Evolutionary conservation across 2,888 invertebrate species (phyloP).

Genomic region (Drosophila diplacantha): DNA sequence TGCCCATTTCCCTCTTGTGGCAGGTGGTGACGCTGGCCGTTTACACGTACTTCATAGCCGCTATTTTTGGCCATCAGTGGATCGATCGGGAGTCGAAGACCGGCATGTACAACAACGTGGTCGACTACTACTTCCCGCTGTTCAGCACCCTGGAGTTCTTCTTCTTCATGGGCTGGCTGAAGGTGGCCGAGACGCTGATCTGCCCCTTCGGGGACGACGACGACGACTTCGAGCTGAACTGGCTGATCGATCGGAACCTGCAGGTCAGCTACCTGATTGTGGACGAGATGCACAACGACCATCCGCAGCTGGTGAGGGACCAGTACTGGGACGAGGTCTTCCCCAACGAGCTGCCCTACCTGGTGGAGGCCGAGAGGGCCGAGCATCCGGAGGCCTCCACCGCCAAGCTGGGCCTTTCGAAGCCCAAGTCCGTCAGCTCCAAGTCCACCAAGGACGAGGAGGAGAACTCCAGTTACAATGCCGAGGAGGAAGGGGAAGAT

Average conservation of each 20-base stretch:
- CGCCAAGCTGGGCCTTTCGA: conserved; percentile 82
- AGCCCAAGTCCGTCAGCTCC: conserved; percentile 9
- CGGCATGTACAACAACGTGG: conserved; percentile 79
- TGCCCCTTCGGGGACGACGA: conserved; percentile 95
- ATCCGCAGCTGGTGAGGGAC: conserved; percentile 89
- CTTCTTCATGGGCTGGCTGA: conserved; percentile 93
- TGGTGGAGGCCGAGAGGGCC: conserved; percentile 85
- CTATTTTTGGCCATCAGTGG: conserved; percentile 92
- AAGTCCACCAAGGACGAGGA: neutral
- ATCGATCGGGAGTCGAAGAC: conserved; percentile 79
- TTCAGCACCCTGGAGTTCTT: conserved; percentile 92
- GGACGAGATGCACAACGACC: conserved; percentile 95
- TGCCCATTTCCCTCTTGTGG: neutral
- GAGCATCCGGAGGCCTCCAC: conserved; percentile 91
- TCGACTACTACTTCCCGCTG: conserved; percentile 91
- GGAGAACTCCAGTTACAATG: conserved; percentile 34
- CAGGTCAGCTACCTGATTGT: conserved; percentile 94
- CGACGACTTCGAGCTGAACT: conserved; percentile 86
- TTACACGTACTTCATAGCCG: conserved; percentile 92
- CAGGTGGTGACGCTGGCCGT: conserved; percentile 93
- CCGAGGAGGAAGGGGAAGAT: conserved; percentile 33
- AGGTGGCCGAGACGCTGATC: conserved; percentile 92
- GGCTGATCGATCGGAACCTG: conserved; percentile 79
- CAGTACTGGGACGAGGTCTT: conserved; percentile 95
- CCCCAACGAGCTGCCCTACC: conserved; percentile 88